phyloP scores from a whole-genome alignment of 2,888 invertebrate species.

The Hypena proboscidalis region DNA sequence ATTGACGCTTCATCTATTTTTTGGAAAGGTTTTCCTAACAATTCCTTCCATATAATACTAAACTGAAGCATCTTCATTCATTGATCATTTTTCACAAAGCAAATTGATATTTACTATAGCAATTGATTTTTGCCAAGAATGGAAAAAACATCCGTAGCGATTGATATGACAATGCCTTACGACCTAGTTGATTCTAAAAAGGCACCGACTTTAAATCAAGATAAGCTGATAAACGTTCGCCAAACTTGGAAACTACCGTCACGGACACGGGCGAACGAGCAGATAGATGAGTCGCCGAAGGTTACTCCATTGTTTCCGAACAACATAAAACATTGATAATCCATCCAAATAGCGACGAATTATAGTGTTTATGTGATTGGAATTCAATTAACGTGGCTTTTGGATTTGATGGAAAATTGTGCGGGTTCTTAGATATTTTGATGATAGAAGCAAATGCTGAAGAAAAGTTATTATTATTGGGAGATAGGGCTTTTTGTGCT shows the following conservation, averaged over 20 bases:
- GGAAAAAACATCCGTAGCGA: no score
- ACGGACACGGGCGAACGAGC: slow-evolving; percentile 51
- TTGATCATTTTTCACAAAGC: no score
- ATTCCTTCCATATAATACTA: no score
- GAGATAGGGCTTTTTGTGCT: no score
- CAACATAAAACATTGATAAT: slow-evolving; percentile 23
- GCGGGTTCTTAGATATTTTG: neutral
- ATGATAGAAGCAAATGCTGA: neutral
- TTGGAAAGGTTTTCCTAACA: no score
- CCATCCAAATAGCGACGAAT: slow-evolving; percentile 12
- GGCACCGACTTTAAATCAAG: slow-evolving; percentile 19
- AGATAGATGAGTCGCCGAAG: slow-evolving; percentile 42
- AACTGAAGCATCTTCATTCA: no score
- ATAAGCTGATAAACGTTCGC: slow-evolving; percentile 46
- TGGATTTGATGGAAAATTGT: slow-evolving; percentile 2
- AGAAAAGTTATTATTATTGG: no score
- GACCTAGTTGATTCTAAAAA: neutral
- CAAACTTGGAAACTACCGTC: slow-evolving; percentile 49
- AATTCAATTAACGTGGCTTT: slow-evolving; percentile 14
- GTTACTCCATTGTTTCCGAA: slow-evolving; percentile 41
- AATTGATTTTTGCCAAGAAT: no score
- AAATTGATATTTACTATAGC: no score
- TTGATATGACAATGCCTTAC: no score
- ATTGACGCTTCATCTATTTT: no score
- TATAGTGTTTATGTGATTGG: slow-evolving; percentile 18